Conservation (phyloP, 2,888 invertebrate genomes). For the Apodemia zela region DNA sequence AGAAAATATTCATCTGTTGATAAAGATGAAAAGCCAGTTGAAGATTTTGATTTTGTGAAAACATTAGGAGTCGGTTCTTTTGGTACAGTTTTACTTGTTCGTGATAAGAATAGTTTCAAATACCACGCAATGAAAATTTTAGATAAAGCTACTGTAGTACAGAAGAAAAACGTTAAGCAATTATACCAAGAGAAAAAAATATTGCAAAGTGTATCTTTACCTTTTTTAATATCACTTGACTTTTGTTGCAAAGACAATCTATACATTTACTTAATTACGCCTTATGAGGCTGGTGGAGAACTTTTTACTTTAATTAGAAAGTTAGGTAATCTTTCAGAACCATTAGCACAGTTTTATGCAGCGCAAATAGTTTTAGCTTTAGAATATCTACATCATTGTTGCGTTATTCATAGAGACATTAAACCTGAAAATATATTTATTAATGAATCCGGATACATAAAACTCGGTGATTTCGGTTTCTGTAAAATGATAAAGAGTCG, state of each 20-base stretch:
- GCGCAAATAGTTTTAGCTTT: conserved; percentile 93
- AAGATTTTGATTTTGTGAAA: conserved; percentile 86
- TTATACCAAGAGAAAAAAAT: conserved; percentile 92
- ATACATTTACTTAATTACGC: conserved; percentile 89
- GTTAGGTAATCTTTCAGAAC: conserved; percentile 83
- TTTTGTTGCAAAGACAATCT: conserved; percentile 91
- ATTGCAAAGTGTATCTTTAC: conserved; percentile 89
- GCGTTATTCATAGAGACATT: conserved; percentile 91
- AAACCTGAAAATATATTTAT: conserved; percentile 95
- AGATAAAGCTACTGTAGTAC: conserved; percentile 89
- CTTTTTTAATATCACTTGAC: conserved; percentile 90
- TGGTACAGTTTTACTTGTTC: conserved; percentile 88
- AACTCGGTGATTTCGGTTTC: conserved; percentile 96
- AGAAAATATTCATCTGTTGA: conserved; percentile 35
- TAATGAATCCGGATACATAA: conserved; percentile 85
- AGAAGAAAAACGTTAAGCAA: conserved; percentile 90
- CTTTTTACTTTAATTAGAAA: conserved; percentile 86
- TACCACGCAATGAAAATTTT: conserved; percentile 93
- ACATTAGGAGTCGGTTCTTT: conserved; percentile 92
- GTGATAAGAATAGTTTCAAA: conserved; percentile 79
- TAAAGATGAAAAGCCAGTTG: conserved; percentile 39
- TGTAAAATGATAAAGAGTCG: conserved; percentile 87
- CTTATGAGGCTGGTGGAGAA: conserved; percentile 91
- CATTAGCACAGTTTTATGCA: conserved; percentile 90
- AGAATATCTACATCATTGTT: conserved; percentile 93